Evolutionary conservation across 2,888 invertebrate species (phyloP), one percentile per base, ranked within the genome.

Genomic region (Syrista parreyssii): DNA sequence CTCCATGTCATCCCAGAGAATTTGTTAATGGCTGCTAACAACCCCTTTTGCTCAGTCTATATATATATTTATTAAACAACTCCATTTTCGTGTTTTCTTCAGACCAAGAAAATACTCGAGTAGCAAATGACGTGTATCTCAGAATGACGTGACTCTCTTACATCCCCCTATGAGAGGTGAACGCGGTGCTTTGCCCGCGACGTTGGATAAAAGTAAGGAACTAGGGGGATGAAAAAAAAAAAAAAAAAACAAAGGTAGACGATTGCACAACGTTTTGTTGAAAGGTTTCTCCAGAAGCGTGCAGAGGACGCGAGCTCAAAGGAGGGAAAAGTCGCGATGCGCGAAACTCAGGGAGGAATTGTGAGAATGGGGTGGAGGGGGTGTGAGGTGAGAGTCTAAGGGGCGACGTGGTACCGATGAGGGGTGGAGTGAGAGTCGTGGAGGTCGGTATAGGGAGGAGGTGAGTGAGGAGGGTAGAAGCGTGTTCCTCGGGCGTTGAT

Each of bases 401-500:
- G 32, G 35, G 76, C 40, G 74, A 75, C 69, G 79, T 55, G 75
- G 69, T 55, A 55, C 72, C 74, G 81, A 80, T 80, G 80, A 81
- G 79, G 74, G 82, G 68, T 77, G 74, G 69, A 79, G 79, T 78
- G 81, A 82, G 81, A 79, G 80, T 75, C 76, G 9, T 23, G 55
- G 55, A 55, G 55, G 55, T 55, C 55, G 55, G 55, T 55, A 55
- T 55, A 74, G 78, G 74, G 78, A 79, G 72, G 36, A 79, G 79
- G 80, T 71, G 76, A 82, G 79, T 78, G 82, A 82, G 82, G 83
- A 81, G 82, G 77, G 86, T 79, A 81, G 78, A 78, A 82, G 82
- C 80, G 82, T 79, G 83, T 86, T 87, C 84, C 86, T 85, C 86
- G 84, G 86, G 88, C 86, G 89, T 90, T 90, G 90, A 91, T 91